Percentiles rank a stretch among this genome's conserved stretches.
Evolutionary conservation across 2,797 vertebrate species (phyloP).

Genomic region (Manis pentadactyla): DNA sequence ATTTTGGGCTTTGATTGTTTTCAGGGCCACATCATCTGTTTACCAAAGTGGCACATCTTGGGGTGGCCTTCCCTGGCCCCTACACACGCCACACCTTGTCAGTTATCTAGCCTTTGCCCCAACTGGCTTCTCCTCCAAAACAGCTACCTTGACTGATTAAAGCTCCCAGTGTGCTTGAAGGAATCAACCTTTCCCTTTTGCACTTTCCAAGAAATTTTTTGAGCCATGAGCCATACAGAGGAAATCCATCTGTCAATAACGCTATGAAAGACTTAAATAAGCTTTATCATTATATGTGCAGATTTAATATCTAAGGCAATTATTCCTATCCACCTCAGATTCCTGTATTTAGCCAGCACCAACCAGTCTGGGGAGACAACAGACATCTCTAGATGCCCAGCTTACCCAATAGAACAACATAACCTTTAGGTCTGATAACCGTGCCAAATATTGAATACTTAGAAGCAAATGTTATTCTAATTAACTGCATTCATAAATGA

Average conservation of each 20-base stretch:
- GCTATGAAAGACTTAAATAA: constrained; percentile 43
- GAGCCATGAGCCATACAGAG: constrained; percentile 65
- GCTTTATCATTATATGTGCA: constrained; percentile 61
- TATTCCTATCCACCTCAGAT: constrained; percentile 35
- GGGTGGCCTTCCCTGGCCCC: no score
- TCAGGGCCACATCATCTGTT: no score
- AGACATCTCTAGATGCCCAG: constrained; percentile 66
- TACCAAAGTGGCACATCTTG: no score
- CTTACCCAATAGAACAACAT: constrained; percentile 79
- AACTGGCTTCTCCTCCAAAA: neutral
- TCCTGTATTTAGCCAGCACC: constrained; percentile 72
- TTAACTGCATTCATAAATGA: constrained; percentile 78
- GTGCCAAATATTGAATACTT: constrained; percentile 79
- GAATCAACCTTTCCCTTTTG: neutral
- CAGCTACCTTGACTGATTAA: neutral
- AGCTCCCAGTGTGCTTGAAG: neutral
- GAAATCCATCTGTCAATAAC: constrained; percentile 67
- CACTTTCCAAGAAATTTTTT: constrained; percentile 55
- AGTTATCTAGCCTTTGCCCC: constrained; percentile 25
- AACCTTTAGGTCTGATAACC: constrained; percentile 79
- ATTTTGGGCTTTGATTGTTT: no score
- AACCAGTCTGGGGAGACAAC: constrained; percentile 67
- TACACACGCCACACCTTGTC: neutral
- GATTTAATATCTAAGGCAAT: constrained; percentile 75
- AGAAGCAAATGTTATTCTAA: constrained; percentile 83